Evolutionary conservation across 37 sponge, comb jelly and placozoan species (phyloP), one percentile per base, ranked within the genome.

Genomic region (Dysidea cf. avara): DNA sequence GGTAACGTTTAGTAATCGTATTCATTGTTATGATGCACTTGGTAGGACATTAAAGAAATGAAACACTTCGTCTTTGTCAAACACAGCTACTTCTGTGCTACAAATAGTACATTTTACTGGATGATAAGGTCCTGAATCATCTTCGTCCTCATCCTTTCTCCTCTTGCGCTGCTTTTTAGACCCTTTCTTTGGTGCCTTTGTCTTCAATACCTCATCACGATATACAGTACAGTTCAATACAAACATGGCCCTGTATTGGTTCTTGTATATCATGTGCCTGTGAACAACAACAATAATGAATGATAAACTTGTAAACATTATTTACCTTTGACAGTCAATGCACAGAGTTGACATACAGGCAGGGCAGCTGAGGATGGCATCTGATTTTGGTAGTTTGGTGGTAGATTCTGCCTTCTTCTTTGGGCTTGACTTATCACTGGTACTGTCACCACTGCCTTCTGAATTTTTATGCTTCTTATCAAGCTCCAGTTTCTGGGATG

Each of bases 201-300:
- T 32, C 6, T 31, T 7, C 48, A 96, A 87, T 0, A 76, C 75
- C 50, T 96, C 87, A 48, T 89, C 91, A 48, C 39, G 78, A 54
- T 78, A 14, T 9, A 92, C 39, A 5, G 48, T 35, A 39, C 97
- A 96, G 73, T 96, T 92, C 68, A 89, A 21, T 5, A 96, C 94
- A 89, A 96, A 96, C 94, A 96, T 96, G 46, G 96, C 96, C 18
- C 96, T 69, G 37, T 85, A 96, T 69, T 96, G 96, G 46, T 80
- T 86, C 49, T 67, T 53, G 61, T 92, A 96, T 0, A 52, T 24
- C 16, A 84, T 86, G 69, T 96, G 96, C 43, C 94, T 93, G 83
- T 17, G 50, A 61, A 48, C 22, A n/a, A 61, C 9, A 39, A 35
- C 7, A 26, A 72, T 16, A 24, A 53, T 65, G 18, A 38, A 57